Evolutionary conservation across 2,888 invertebrate species (phyloP).

Genomic region (Anarsia innoxiella): DNA sequence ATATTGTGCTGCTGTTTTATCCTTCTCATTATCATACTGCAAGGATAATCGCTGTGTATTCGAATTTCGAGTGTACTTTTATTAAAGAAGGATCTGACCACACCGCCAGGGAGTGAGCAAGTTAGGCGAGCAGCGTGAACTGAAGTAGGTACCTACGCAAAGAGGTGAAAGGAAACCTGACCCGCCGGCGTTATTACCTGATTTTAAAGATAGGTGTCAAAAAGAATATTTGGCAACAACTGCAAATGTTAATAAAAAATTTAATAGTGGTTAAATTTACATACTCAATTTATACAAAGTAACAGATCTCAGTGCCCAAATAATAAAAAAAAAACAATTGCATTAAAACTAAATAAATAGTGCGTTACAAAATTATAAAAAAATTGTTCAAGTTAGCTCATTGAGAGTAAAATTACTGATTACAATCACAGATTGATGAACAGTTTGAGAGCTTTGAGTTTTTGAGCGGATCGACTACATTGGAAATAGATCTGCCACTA

Average conservation of each 20-base stretch:
- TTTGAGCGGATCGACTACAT: slow-evolving; percentile 3
- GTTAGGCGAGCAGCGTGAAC: too few relatives aligned
- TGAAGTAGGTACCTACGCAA: too few relatives aligned
- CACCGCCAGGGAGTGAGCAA: too few relatives aligned
- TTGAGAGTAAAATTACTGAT: slow-evolving; percentile 52
- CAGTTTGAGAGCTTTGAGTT: slow-evolving; percentile 51
- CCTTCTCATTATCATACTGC: too few relatives aligned
- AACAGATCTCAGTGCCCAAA: slow-evolving; percentile 73
- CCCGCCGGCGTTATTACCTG: too few relatives aligned
- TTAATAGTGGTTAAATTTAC: slow-evolving; percentile 52
- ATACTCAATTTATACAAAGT: slow-evolving; percentile 64
- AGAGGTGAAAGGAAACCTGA: too few relatives aligned
- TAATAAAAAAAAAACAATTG: slow-evolving; percentile 57
- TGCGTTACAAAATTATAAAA: slow-evolving; percentile 53
- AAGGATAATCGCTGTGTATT: too few relatives aligned
- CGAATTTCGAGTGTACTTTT: too few relatives aligned
- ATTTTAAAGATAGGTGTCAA: too few relatives aligned
- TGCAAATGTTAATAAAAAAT: slow-evolving; percentile 35
- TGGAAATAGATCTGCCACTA: slow-evolving; percentile 4
- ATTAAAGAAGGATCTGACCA: too few relatives aligned
- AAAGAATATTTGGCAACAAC: slow-evolving; percentile 10
- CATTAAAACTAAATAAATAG: slow-evolving; percentile 69
- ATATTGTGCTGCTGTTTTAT: too few relatives aligned
- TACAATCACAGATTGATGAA: slow-evolving; percentile 67
- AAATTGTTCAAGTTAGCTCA: slow-evolving; percentile 62